phyloP scores from a whole-genome alignment of 1,140 invertebrate species.

The Zaprionus africanus region DNA sequence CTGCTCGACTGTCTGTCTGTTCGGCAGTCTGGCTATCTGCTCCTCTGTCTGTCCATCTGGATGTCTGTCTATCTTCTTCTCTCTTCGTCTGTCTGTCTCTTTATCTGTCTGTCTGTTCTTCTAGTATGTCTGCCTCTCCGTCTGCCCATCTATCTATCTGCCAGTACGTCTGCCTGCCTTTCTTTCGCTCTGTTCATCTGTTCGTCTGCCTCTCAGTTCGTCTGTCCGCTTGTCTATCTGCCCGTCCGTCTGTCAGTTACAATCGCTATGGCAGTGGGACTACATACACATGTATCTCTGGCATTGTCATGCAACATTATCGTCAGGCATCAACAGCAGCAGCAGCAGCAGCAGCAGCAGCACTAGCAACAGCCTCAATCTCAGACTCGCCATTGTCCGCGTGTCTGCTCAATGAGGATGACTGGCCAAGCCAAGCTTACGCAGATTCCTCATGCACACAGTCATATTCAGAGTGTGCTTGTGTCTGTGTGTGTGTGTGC shows the following conservation, averaged over 20 bases:
- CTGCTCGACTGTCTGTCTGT: too few relatives aligned
- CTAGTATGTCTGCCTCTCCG: too few relatives aligned
- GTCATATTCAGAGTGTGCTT: neutral
- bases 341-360: slow-evolving; percentile 7
- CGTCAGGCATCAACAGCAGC: slow-evolving; percentile 48
- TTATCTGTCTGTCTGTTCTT: too few relatives aligned
- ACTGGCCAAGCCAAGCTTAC: slow-evolving; percentile 40
- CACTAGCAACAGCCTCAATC: slow-evolving; percentile 23
- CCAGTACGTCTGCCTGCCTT: too few relatives aligned
- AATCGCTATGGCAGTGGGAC: slow-evolving; percentile 23
- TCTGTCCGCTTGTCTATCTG: neutral
- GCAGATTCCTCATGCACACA: slow-evolving; percentile 31
- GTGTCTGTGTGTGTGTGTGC: slow-evolving; percentile 20
- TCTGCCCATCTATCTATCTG: neutral
- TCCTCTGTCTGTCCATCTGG: too few relatives aligned
- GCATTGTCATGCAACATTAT: slow-evolving; percentile 55
- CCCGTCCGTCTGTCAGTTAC: slow-evolving; percentile 54
- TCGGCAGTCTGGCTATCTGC: too few relatives aligned
- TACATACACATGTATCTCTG: neutral
- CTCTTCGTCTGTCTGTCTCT: too few relatives aligned
- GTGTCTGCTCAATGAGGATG: slow-evolving; percentile 40
- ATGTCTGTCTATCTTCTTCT: too few relatives aligned
- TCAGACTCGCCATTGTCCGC: slow-evolving; percentile 38
- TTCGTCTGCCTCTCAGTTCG: too few relatives aligned
- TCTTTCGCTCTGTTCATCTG: too few relatives aligned